Percentiles rank a stretch among this genome's conserved stretches.
Evolutionary conservation across 2,797 vertebrate species (phyloP).

Genomic region (Pseudomugil gertrudae): DNA sequence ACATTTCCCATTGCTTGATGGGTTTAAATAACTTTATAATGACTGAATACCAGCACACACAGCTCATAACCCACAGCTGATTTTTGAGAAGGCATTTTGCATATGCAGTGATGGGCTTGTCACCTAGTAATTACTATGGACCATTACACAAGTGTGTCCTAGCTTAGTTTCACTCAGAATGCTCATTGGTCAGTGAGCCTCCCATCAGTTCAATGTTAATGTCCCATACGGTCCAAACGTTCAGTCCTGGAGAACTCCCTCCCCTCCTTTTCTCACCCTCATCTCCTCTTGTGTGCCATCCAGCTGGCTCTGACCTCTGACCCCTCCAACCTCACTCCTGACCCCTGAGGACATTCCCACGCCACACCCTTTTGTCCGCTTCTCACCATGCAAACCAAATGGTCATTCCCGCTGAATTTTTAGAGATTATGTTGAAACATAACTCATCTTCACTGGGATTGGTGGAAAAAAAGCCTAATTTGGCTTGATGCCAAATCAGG

Average conservation of each 20-base stretch:
- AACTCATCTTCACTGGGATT: conserved; percentile 57
- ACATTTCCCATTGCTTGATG: neutral
- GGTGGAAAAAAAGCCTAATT: conserved; percentile 65
- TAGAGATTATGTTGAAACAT: conserved; percentile 53
- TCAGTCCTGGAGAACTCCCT: conserved; percentile 49
- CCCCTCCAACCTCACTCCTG: conserved; percentile 83
- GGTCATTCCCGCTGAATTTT: conserved; percentile 76
- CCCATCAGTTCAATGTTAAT: conserved; percentile 84
- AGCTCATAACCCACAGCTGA: conserved; percentile 48
- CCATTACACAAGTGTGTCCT: conserved; percentile 78
- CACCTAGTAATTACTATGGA: conserved; percentile 77
- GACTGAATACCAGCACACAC: conserved; percentile 16
- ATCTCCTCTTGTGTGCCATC: conserved; percentile 83
- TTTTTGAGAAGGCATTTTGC: conserved; percentile 54
- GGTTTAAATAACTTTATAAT: conserved; percentile 19
- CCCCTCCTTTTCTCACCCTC: conserved; percentile 80
- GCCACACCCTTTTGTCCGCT: conserved; percentile 86
- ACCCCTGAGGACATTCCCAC: conserved; percentile 84
- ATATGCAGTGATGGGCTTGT: conserved; percentile 63
- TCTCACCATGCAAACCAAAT: conserved; percentile 72
- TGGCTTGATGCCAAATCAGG: conserved; percentile 53
- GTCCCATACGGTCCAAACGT: conserved; percentile 69
- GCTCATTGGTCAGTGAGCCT: conserved; percentile 64
- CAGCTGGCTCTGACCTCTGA: conserved; percentile 84
- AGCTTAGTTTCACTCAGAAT: conserved; percentile 56